These are phyloP conservation scores for Drosophila pandora DNA, from an alignment of 1,140 invertebrate species.

Conservation along the genomic window DNA sequence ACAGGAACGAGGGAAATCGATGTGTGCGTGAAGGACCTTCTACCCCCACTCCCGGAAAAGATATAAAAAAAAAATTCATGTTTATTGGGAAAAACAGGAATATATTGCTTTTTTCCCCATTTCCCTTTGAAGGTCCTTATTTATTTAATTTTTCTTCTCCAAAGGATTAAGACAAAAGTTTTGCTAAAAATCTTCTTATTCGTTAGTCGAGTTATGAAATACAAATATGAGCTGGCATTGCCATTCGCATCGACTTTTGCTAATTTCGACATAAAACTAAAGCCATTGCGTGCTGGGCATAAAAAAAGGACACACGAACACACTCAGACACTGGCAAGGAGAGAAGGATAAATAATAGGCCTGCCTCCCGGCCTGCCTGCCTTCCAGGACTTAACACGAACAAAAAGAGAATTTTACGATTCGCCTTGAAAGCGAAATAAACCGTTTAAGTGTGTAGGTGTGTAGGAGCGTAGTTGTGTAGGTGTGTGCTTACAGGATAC, in stretches of 20 bases:
- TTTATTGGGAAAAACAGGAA: constrained; percentile 41
- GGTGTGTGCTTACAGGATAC: constrained; percentile 1
- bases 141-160: neutral
- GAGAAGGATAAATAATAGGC: constrained; percentile 44
- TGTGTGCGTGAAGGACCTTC: constrained; percentile 11
- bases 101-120: constrained; percentile 37
- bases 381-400: constrained; percentile 29
- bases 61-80: constrained; percentile 41
- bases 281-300: constrained; percentile 70
- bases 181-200: neutral
- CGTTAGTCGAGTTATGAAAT: constrained; percentile 10
- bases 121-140: constrained; percentile 5
- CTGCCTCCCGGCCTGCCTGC: neutral
- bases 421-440: constrained; percentile 75
- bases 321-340: constrained; percentile 12
- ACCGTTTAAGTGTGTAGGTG: constrained; percentile 44
- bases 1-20: constrained; percentile 22
- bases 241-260: constrained; percentile 45
- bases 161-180: no score
- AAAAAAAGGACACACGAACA: constrained; percentile 57
- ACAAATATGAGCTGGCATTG: constrained; percentile 51
- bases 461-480: constrained; percentile 10
- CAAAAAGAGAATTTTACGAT: constrained; percentile 55
- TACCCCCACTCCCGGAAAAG: constrained; percentile 17
- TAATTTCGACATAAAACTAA: constrained; percentile 80